Conservation (phyloP, 2,113 vertebrate species). For the Oreochromis aureus region DNA sequence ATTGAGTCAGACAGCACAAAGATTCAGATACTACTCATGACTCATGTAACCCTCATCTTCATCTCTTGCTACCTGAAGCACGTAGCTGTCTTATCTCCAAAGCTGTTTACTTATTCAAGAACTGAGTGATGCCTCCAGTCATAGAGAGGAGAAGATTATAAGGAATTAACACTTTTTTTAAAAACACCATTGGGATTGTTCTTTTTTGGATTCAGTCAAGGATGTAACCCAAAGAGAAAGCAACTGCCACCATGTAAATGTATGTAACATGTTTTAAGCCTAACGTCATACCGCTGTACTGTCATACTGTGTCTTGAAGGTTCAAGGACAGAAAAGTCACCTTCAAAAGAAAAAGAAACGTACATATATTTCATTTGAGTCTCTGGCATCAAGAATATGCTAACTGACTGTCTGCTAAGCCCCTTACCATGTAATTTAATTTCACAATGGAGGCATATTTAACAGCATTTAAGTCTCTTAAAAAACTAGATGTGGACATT, state of each 20-base stretch:
- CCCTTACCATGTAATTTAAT: neutral
- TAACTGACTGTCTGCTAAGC: neutral
- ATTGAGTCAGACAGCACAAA: neutral
- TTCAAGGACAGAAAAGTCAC: neutral
- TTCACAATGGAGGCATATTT: neutral
- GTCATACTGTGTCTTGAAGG: neutral
- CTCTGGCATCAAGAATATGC: neutral
- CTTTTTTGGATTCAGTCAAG: neutral
- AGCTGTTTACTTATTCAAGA: constrained; percentile 15
- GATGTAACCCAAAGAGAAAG: neutral
- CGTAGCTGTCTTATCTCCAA: neutral
- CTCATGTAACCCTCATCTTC: neutral
- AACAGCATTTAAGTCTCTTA: neutral
- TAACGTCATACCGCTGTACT: neutral
- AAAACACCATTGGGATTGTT: neutral
- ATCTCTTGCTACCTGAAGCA: constrained; percentile 1
- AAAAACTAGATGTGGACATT: neutral
- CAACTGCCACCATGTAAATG: neutral
- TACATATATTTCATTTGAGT: neutral
- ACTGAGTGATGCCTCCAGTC: constrained; percentile 1
- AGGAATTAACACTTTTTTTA: neutral
- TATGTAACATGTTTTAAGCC: neutral
- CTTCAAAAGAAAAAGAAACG: neutral
- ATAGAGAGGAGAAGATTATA: constrained; percentile 9
- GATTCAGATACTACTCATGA: neutral